phyloP scores from a whole-genome alignment of 2,888 invertebrate genomes.

The Cylloceria caligata region DNA sequence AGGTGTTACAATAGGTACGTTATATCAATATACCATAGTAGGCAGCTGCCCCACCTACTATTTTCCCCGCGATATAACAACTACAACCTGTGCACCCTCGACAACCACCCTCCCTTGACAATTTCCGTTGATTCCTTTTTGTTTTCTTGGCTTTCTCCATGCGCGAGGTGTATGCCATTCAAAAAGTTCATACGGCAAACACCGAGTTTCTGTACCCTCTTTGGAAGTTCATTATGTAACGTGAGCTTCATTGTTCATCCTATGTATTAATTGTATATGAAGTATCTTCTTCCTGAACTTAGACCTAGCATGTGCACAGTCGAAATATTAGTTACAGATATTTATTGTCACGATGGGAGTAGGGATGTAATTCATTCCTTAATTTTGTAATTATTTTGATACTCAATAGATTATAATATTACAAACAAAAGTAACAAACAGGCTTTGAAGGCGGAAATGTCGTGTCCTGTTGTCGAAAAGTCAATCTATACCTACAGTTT shows the following conservation, averaged over 20 bases:
- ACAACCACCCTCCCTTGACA: conserved; percentile 26
- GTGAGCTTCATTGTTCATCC: neutral
- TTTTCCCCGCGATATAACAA: conserved; percentile 38
- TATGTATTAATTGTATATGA: no score
- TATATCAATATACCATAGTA: conserved; percentile 9
- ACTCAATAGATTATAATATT: no score
- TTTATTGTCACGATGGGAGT: no score
- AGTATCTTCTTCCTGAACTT: no score
- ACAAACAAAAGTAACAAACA: no score
- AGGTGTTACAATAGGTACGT: conserved; percentile 16
- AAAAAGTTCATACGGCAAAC: conserved; percentile 7
- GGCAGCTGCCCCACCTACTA: neutral
- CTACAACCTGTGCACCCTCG: conserved; percentile 26
- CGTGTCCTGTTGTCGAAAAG: neutral
- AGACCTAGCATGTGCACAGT: no score
- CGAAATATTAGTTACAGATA: no score
- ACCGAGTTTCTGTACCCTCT: neutral
- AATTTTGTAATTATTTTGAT: no score
- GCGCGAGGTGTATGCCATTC: neutral
- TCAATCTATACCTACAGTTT: neutral
- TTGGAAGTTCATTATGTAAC: neutral
- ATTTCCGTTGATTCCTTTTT: conserved; percentile 28
- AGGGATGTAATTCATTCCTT: no score
- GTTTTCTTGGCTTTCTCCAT: neutral
- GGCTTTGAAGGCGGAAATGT: no score